phyloP scores from a whole-genome alignment of 2,797 vertebrate species.

The Naso thynnoides region DNA sequence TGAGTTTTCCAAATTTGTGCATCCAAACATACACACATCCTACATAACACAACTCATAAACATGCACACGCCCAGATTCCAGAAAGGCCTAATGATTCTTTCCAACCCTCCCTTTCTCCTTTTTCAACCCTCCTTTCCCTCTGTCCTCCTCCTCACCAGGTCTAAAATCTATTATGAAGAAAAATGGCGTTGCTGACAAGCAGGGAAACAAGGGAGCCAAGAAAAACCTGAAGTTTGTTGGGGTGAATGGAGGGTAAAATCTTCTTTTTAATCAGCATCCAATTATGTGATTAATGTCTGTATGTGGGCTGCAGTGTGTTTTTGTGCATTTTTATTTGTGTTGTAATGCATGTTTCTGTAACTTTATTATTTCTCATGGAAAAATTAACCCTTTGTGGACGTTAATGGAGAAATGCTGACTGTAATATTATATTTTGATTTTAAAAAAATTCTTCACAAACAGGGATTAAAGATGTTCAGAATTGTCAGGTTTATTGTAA shows the following conservation, averaged over 20 bases:
- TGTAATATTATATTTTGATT: constrained; percentile 3
- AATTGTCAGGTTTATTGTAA: constrained; percentile 9
- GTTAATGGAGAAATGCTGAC: not conserved
- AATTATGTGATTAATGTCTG: constrained; percentile 37
- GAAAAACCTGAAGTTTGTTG: constrained; percentile 99
- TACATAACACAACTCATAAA: constrained; percentile 15
- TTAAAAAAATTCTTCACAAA: constrained; percentile 9
- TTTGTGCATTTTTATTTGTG: constrained; percentile 12
- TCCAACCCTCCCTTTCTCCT: constrained; percentile 35
- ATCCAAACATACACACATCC: not conserved
- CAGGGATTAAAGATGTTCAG: constrained; percentile 7
- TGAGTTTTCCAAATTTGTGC: not conserved
- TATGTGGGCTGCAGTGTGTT: constrained; percentile 24
- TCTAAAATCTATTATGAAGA: constrained; percentile 99
- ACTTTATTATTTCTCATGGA: not conserved
- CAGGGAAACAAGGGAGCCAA: constrained; percentile 92
- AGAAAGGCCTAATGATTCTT: constrained; percentile 33
- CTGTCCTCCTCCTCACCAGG: constrained; percentile 85
- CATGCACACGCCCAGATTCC: constrained; percentile 7
- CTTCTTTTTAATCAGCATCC: constrained; percentile 61
- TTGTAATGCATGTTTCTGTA: not conserved
- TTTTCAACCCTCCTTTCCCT: constrained; percentile 66
- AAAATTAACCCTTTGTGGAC: not conserved
- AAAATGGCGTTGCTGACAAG: constrained; percentile 92
- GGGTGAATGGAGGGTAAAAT: constrained; percentile 99